Evolutionary conservation across 2,797 vertebrate species (phyloP), one percentile per base, ranked within the genome.

Genomic region (Lagocephalus sceleratus): DNA sequence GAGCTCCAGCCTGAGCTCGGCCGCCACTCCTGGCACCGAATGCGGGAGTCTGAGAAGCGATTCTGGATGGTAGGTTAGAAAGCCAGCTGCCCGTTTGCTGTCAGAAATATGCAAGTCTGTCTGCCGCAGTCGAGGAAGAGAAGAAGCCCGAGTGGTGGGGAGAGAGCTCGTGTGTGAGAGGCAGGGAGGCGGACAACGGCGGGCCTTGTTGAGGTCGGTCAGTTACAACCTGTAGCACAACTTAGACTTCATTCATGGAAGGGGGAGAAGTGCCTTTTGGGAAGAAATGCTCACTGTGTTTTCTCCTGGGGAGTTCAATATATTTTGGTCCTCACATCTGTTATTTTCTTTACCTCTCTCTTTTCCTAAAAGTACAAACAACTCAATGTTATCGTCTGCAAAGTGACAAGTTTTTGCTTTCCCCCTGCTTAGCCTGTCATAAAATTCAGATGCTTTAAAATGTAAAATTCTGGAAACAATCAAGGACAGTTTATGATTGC

Each of bases 231-330:
- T 63, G 67, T 66, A 53, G 71, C 53, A 10, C 66, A 74, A 85
- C 82, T 85, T 83, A 82, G 74, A 58, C 71, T 68, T 73, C 84
- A 85, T 87, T 88, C 84, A 86, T 80, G 63, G 47, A 0, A 6
- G 64, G 73, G 71, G 49, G 71, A 45, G 35, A 73, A 71, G 73
- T 42, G 71, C 56, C 51, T 72, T 47, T 74, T 20, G 60, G 64
- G 73, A 78, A 77, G 71, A 85, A 82, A 77, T 53, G 68, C 68
- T 54, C 63, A 70, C 81, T 86, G 83, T 84, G 69, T 76, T 82
- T 86, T 73, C 81, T 81, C 71, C 82, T 66, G 78, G 67, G 51
- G 55, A 70, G 64, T 78, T 82, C 76, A 81, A 80, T 78, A 76
- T 81, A 60, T 76, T 75, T 82, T 47, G 29, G 70, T 75, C 69